Base-by-base conservation (phyloP, 1,140 invertebrate species). In the Cheumatopsyche charites region DNA sequence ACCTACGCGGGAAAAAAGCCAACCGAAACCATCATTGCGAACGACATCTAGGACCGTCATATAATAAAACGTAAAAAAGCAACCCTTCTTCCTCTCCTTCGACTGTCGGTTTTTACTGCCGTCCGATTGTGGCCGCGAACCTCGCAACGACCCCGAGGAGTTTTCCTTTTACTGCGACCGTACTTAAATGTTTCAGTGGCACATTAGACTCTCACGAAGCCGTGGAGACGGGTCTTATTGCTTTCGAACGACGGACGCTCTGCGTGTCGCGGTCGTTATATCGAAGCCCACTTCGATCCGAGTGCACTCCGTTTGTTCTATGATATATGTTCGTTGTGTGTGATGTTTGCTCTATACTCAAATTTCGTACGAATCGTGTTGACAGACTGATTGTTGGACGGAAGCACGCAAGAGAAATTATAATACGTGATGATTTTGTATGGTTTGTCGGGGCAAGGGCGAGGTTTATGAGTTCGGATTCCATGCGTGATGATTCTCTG, bases 51-150 rank as follows among this genome's bases (percentile, higher is more conserved):
- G 3, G 4, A 5, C n/a, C n/a, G 47, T 49, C n/a, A 13, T 49
- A n/a, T 21, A n/a, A 49, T 5, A 4, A 15, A 49, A 15, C 65
- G 25, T 67, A 49, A 67, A 67, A 67, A 67, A 67, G 49, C 43
- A 67, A 15, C 21, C 21, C 62, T 6, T 29, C 29, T 15, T 12
- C 36, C 62, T 45, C 15, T 23, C 3, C 62, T 45, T 41, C 23
- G 13, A 17, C 17, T 42, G 29, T 23, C 65, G 19, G 25, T 58
- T 67, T 67, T 67, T 67, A 67, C 47, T 42, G 65, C 15, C 26
- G n/a, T 26, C 42, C 65, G 47, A 19, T 58, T 52, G 9, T 43
- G 36, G 6, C 23, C 42, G 41, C 6, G 12, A 42, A 29, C 49
- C 19, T 15, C 17, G 62, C 29, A 9, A 9, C 9, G 3, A 4